Evolutionary conservation across 2,888 invertebrate species (phyloP).

Genomic region (Chesias legatella): DNA sequence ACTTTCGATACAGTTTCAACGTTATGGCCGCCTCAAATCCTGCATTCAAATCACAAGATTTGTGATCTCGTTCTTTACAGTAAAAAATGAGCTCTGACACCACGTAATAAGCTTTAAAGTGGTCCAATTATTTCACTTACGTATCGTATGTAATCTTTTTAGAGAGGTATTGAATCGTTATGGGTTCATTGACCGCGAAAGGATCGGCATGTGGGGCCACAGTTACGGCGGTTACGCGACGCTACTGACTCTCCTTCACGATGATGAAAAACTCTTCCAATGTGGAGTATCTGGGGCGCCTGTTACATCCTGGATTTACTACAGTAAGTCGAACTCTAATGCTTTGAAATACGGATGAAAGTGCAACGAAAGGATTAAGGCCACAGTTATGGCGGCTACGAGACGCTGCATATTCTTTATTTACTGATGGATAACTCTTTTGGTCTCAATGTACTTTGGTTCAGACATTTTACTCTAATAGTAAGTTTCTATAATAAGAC

Average conservation of each 20-base stretch:
- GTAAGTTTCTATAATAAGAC: too few relatives aligned
- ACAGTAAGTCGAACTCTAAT: slow-evolving; percentile 86
- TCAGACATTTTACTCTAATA: too few relatives aligned
- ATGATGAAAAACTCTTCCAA: slow-evolving; percentile 85
- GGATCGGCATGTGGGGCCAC: slow-evolving; percentile 94
- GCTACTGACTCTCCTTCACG: slow-evolving; percentile 86
- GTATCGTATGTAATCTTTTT: slow-evolving; percentile 26
- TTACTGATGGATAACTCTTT: too few relatives aligned
- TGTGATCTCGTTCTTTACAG: not conserved
- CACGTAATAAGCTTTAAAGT: not conserved
- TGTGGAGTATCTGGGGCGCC: slow-evolving; percentile 96
- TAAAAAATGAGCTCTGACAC: not conserved
- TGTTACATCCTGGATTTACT: slow-evolving; percentile 94
- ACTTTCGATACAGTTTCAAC: too few relatives aligned
- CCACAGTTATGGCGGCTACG: too few relatives aligned
- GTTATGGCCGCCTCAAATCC: too few relatives aligned
- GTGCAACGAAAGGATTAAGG: too few relatives aligned
- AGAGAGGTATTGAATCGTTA: slow-evolving; percentile 79
- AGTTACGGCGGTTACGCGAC: slow-evolving; percentile 96
- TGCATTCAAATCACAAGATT: too few relatives aligned
- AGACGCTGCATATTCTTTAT: too few relatives aligned
- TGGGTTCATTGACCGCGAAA: slow-evolving; percentile 83
- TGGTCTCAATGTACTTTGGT: too few relatives aligned
- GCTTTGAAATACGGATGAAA: too few relatives aligned
- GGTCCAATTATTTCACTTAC: not conserved